Conservation (phyloP, 2,888 invertebrate species). For the Barypeithes pellucidus region DNA sequence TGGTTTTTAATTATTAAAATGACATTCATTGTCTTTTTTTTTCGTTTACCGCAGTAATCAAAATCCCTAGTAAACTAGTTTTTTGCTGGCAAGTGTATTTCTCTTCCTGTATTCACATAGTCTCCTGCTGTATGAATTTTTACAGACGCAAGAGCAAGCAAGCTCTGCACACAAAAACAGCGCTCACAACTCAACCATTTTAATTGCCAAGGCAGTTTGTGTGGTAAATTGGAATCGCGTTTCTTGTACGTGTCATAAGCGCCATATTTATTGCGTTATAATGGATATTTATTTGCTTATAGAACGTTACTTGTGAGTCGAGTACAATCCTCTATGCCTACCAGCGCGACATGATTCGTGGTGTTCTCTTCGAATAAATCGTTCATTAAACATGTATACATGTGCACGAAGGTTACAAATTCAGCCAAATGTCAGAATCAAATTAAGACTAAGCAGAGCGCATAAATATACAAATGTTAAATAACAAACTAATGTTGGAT, state of each 20-base stretch:
- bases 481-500: too few species aligned
- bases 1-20: too few species aligned
- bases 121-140: constrained; percentile 18
- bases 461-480: too few species aligned
- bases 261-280: constrained; percentile 68
- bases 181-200: constrained; percentile 51
- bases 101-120: neutral
- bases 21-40: too few species aligned
- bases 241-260: constrained; percentile 68
- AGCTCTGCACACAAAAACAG: constrained; percentile 49
- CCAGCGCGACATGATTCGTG: constrained; percentile 28
- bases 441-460: too few species aligned
- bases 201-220: constrained; percentile 54
- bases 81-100: too few species aligned
- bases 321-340: constrained; percentile 49
- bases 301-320: constrained; percentile 54
- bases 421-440: neutral
- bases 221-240: constrained; percentile 67
- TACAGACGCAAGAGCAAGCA: constrained; percentile 18
- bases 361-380: constrained; percentile 25
- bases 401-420: neutral
- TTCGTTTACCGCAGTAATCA: too few species aligned
- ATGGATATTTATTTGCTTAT: constrained; percentile 68
- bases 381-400: constrained; percentile 9
- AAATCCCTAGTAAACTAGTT: too few species aligned